These are phyloP conservation scores for Lutjanus argentimaculatus DNA, from an alignment of 2,797 vertebrate species.

Conservation along the genomic window DNA sequence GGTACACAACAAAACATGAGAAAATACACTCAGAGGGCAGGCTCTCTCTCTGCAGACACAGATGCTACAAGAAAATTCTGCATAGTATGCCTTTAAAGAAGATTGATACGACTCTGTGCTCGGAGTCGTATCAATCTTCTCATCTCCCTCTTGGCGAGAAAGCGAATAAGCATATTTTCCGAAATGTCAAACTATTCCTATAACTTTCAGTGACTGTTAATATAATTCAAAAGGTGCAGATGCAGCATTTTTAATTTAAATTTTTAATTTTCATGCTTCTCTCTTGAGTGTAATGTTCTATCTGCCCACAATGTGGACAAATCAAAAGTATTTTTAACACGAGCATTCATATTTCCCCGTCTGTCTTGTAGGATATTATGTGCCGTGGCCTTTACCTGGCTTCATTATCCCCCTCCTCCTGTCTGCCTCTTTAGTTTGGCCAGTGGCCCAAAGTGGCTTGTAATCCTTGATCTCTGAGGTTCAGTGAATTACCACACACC, in stretches of 20 bases:
- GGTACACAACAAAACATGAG: too few species aligned
- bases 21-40: too few species aligned
- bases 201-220: neutral
- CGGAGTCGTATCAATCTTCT: neutral
- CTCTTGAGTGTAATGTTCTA: neutral
- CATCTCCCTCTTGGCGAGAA: neutral
- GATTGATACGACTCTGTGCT: too few species aligned
- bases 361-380: constrained; percentile 17
- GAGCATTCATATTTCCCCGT: neutral
- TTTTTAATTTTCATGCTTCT: neutral
- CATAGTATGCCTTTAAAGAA: too few species aligned
- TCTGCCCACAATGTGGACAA: neutral
- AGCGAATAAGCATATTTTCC: neutral
- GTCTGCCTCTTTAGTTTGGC: constrained; percentile 67
- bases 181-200: neutral
- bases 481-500: constrained; percentile 77
- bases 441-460: constrained; percentile 68
- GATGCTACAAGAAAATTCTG: too few species aligned
- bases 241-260: neutral
- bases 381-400: constrained; percentile 36
- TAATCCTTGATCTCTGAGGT: constrained; percentile 80
- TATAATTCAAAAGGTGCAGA: neutral
- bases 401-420: constrained; percentile 27
- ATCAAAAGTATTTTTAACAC: neutral
- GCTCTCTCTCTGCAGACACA: too few species aligned